Conservation (phyloP, 2,888 invertebrate species). For the Eustalomyia histrio region DNA sequence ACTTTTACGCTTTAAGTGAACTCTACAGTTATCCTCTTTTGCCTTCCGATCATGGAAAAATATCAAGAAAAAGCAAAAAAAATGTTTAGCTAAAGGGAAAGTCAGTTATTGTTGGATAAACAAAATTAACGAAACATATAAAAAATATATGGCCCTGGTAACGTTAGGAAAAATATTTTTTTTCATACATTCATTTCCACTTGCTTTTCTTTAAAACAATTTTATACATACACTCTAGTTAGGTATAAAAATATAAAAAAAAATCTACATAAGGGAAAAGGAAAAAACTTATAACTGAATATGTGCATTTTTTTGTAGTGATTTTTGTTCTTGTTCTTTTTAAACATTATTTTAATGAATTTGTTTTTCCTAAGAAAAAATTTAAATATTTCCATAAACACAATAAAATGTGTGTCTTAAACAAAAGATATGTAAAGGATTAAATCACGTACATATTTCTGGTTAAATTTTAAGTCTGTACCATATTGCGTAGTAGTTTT, state of each 20-base stretch:
- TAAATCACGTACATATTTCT: no score
- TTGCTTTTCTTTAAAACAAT: background rate
- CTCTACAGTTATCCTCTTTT: no score
- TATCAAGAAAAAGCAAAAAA: no score
- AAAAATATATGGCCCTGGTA: slow-evolving; percentile 20
- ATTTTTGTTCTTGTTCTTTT: background rate
- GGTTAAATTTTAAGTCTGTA: no score
- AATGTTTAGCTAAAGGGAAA: background rate
- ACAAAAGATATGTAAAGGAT: background rate
- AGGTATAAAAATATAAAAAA: background rate
- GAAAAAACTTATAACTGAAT: background rate
- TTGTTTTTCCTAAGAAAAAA: background rate
- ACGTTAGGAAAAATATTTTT: slow-evolving; percentile 15
- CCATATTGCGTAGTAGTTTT: background rate
- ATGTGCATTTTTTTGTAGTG: background rate
- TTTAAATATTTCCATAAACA: background rate
- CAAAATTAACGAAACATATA: background rate
- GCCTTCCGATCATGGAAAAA: no score
- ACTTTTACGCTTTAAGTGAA: no score
- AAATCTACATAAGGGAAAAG: background rate
- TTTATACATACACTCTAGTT: background rate
- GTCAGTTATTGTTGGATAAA: background rate
- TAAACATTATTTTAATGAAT: background rate
- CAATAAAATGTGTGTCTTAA: background rate
- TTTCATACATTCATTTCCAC: slow-evolving; percentile 24